Evolutionary conservation across 2,797 vertebrate species (phyloP).

Genomic region (Jordanella pulchra): DNA sequence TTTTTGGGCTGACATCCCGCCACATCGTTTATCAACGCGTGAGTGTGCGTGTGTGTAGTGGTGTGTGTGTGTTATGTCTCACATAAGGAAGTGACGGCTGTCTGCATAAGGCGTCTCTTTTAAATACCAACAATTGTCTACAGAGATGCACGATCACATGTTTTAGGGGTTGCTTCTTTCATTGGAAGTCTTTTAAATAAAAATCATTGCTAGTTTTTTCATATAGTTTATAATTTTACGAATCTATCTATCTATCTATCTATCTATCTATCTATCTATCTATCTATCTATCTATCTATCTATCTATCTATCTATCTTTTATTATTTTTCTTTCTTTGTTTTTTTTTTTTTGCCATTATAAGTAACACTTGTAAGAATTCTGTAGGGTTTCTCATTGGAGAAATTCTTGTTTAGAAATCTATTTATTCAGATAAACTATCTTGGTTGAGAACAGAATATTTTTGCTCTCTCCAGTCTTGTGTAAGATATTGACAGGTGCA

Average conservation of each 20-base stretch:
- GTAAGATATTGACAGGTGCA: background rate
- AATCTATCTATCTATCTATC: no score
- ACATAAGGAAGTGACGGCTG: background rate
- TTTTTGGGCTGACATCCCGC: constrained; percentile 41
- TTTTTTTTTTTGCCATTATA: no score
- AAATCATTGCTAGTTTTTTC: no score
- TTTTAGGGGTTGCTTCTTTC: background rate
- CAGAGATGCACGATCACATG: background rate
- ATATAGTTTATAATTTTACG: no score
- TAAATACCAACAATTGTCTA: background rate
- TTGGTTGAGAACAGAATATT: background rate
- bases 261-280: no score
- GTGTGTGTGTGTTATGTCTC: background rate
- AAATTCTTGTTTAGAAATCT: background rate
- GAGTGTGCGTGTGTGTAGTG: background rate
- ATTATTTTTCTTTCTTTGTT: no score
- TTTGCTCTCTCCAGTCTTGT: background rate
- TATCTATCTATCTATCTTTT: no score
- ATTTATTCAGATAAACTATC: background rate
- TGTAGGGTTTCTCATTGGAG: background rate
- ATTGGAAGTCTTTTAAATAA: background rate
- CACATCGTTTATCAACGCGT: constrained; percentile 15
- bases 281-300: no score
- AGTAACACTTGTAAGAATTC: no score
- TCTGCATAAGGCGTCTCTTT: background rate